Base-by-base conservation (phyloP, 2,797 vertebrate genomes). In the Semotilus atromaculatus region DNA sequence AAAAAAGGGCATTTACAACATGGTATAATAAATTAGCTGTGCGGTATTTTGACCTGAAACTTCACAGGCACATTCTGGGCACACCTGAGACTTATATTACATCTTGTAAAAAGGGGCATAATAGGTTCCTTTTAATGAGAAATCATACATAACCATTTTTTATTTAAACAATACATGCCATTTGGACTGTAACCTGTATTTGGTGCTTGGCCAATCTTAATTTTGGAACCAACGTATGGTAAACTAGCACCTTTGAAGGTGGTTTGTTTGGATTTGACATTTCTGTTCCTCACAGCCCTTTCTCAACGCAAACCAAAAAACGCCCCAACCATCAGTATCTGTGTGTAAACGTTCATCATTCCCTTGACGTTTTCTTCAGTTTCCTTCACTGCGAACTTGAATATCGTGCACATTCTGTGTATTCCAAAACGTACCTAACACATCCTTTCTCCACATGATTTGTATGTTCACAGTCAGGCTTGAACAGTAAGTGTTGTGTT, bases 401-500 rank as follows among this genome's bases (percentile, higher is more conserved):
- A 79, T 70, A 74, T 84, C 11, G 66, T 79, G 29, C 75, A 60
- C 45, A 79, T 71, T 29, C 51, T 84, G 26, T 84, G 62, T 84
- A 75, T 84, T 84, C 14, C 51, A 26, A 62, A 70, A 78, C 60
- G 67, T 84, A 26, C 83, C 75, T 72, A 84, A 84, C 75, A 36
- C 64, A 70, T 79, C 31, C 66, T 84, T 78, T 84, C 75, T 84
- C 75, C 38, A 72, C 66, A 21, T 84, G 64, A 36, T 84, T 78
- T 62, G n/a, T 72, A 60, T 72, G 67, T 84, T 55, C 34, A 70
- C 83, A 60, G 36, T 84, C 83, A 60, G 82, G 48, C 82, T 83
- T 82, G 68, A 71, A 73, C 38, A 80, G 67, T 72, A 43, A 83
- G 64, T 81, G 82, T 60, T 76, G 82, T 86, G 77, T 80, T 73